Evolutionary conservation across 2,888 invertebrate species (phyloP), one percentile per base, ranked within the genome.

Genomic region (Epinotia brunnichana): DNA sequence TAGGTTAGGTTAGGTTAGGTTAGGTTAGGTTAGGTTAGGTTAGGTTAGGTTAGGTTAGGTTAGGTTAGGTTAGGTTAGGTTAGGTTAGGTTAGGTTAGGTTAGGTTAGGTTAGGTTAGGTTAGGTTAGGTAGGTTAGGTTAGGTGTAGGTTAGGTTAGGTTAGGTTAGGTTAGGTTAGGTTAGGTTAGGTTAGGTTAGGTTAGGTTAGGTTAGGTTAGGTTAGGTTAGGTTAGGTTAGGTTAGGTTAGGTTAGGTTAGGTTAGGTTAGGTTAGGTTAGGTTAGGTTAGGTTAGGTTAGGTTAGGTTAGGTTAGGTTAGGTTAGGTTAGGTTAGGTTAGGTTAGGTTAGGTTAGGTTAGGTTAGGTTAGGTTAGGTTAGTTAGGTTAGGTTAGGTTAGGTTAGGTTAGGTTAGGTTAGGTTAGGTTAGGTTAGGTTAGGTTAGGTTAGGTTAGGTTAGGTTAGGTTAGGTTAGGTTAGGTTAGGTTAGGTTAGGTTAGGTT

Each of bases 191-290:
- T 51, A 9, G n/a, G 53, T 3, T 70, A 41, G 15, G 21, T 21
- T 35, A 29, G 29, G 51, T 0, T 29, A 13, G 56, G 63, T 56
- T 69, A 60, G 62, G 70, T 62, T 70, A 63, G 63, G 70, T 62
- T 70, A 63, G 62, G 73, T 59, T 66, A 51, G 69, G 73, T 62
- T 68, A 63, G 69, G 69, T 62, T 73, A 57, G 73, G 74, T 74
- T 74, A 70, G 74, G 74, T 74, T 74, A 70, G 74, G 74, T 74
- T 74, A 70, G 74, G 74, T 74, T 74, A 74, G 74, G 74, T 74
- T 74, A 70, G 74, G 74, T 74, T 74, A 69, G 74, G 74, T 74
- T 74, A 69, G 74, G 74, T 74, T 74, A 70, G 74, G 70, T 74
- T 70, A 59, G 70, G 64, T 71, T 64, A 59, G 70, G 64, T 62